Base-by-base conservation (phyloP, 1,140 invertebrate genomes). In the Holotrichia oblita region DNA sequence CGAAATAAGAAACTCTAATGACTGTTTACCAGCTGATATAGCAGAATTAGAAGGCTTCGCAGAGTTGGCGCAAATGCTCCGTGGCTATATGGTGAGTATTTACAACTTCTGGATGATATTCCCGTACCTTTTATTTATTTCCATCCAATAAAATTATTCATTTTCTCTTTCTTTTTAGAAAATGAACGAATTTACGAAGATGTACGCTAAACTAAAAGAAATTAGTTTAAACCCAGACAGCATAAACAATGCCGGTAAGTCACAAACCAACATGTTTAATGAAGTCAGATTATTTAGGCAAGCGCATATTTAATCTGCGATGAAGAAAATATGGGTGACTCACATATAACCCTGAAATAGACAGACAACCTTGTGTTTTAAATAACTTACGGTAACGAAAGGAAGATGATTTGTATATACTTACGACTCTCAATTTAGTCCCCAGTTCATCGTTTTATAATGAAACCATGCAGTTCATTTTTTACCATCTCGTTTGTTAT, bases 131-230 rank as follows among this genome's bases (percentile, higher is more conserved):
- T n/a, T n/a, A n/a, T n/a, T n/a, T n/a, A n/a, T 40, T 44, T 40
- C 41, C 9, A 76, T 34, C 27, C 1, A 34, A 34, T 4, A 34
- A 34, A 80, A 69, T 27, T 69, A n/a, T 59, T 55, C 14, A 77
- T 22, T 78, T 22, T 81, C 78, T 72, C 20, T 80, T 82, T 79
- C n/a, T 79, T 87, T 89, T 64, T 85, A 90, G 89, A 90, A 90
- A 88, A 90, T 91, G 90, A 94, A 94, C 85, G 94, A 96, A 85
- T 92, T 95, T 81, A 93, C 93, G 27, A 95, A 92, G 84, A 94
- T 95, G 90, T 95, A 95, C 83, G 93, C 92, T 83, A 95, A 94
- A 86, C 90, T 95, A 81, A 95, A 95, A 87, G 93, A 94, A 78
- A 92, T 95, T 85, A 92, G 91, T 40, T 91, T 93, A 80, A 87